Percentiles rank a stretch among this genome's conserved stretches.
Evolutionary conservation across 2,113 vertebrate genomes (phyloP).

Genomic region (Daboia siamensis): DNA sequence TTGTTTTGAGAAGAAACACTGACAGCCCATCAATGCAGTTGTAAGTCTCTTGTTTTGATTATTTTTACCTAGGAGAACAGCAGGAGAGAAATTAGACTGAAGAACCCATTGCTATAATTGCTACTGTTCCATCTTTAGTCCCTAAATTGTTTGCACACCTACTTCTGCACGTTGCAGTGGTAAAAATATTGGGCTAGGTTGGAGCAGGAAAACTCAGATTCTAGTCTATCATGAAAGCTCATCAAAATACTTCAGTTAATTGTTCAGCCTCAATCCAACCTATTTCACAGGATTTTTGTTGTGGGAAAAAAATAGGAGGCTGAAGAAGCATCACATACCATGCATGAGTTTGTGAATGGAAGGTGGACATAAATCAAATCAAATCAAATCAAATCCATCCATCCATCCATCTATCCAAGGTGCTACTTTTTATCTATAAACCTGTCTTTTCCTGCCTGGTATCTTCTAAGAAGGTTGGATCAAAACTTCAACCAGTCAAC

Average conservation of each 20-base stretch:
- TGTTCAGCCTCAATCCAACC: background rate
- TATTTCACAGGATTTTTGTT: background rate
- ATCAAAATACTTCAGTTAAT: background rate
- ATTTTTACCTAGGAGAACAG: background rate
- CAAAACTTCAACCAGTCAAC: background rate
- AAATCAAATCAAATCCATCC: background rate
- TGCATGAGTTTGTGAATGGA: background rate
- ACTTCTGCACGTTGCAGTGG: background rate
- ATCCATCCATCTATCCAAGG: background rate
- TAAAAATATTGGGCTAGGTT: background rate
- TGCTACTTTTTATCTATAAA: background rate
- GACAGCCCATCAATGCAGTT: slow-evolving; percentile 57
- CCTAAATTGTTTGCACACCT: too few species aligned
- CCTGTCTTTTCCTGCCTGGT: background rate
- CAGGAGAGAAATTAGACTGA: background rate
- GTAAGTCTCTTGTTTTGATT: slow-evolving; percentile 70
- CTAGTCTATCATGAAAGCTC: background rate
- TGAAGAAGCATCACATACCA: background rate
- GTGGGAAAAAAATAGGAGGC: background rate
- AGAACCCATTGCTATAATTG: background rate
- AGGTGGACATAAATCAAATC: background rate
- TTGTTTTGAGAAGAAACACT: background rate
- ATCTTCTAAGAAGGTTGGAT: background rate
- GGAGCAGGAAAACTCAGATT: background rate
- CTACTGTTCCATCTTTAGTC: background rate